A percentile compares a stretch with the other conserved stretches of the same genome.
Conservation (phyloP, 1,140 invertebrate genomes). For the Drosophila nikananu region DNA sequence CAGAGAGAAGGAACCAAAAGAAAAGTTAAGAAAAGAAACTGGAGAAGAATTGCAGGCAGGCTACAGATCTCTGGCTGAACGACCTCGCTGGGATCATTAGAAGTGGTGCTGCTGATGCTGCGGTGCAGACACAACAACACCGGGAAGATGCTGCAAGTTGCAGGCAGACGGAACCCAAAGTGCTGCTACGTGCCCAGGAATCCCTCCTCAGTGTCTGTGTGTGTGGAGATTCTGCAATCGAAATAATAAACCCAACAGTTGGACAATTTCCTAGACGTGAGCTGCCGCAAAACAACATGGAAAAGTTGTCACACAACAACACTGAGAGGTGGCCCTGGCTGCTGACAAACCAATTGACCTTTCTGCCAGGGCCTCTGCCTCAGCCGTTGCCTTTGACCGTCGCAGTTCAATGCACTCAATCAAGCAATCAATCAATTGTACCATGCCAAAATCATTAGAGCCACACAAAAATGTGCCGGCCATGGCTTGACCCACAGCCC, state of each 20-base stretch:
- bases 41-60: slow-evolving; percentile 53
- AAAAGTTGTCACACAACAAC: slow-evolving; percentile 67
- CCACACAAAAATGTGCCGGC: slow-evolving; percentile 67
- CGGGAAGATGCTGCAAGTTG: slow-evolving; percentile 66
- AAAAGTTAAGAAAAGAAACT: slow-evolving; percentile 48
- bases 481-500: slow-evolving; percentile 79
- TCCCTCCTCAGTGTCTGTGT: slow-evolving; percentile 17
- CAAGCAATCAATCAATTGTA: slow-evolving; percentile 82
- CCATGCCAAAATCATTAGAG: slow-evolving; percentile 79
- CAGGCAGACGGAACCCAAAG: slow-evolving; percentile 71
- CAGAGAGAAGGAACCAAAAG: slow-evolving; percentile 52
- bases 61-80: slow-evolving; percentile 67
- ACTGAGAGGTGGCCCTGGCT: slow-evolving; percentile 15
- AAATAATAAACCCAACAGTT: slow-evolving; percentile 83
- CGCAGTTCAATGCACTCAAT: slow-evolving; percentile 63
- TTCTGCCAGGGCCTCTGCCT: slow-evolving; percentile 33
- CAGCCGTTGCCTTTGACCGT: slow-evolving; percentile 1
- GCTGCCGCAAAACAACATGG: slow-evolving; percentile 57
- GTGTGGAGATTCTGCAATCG: slow-evolving; percentile 58
- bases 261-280: slow-evolving; percentile 81
- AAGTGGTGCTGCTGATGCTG: slow-evolving; percentile 62
- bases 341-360: slow-evolving; percentile 76
- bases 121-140: slow-evolving; percentile 46
- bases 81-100: slow-evolving; percentile 82
- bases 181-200: slow-evolving; percentile 78